These are phyloP conservation scores for Caenorhabditis auriculariae DNA, from an alignment of 2,888 invertebrate species.

Conservation along the genomic window DNA sequence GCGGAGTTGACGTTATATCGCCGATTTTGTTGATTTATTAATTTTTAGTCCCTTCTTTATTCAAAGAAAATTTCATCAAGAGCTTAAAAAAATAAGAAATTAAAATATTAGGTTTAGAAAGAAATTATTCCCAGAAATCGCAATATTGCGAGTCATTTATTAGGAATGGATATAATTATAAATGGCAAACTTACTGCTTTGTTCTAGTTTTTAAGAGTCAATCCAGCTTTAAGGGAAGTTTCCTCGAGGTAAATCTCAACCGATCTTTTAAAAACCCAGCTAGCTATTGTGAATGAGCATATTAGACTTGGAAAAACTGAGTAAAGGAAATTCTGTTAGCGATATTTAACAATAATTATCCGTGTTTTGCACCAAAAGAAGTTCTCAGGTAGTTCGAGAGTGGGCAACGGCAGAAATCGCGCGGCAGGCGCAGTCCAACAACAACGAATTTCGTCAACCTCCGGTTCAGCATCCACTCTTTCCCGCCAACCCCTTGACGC, in stretches of 20 bases:
- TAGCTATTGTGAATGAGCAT: slow-evolving; percentile 18
- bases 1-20: no score
- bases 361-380: no score
- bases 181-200: no score
- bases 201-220: no score
- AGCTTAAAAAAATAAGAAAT: slow-evolving; percentile 21
- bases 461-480: slow-evolving; percentile 21
- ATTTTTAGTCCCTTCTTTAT: slow-evolving; percentile 2
- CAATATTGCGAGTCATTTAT: no score
- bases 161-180: no score
- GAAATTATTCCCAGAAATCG: no score
- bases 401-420: slow-evolving; percentile 28
- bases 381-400: slow-evolving; percentile 21
- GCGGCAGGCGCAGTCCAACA: not conserved
- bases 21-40: slow-evolving; percentile 9
- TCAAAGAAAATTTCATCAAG: slow-evolving; percentile 10
- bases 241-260: no score
- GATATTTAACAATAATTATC: no score
- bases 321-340: not conserved
- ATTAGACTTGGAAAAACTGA: not conserved
- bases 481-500: slow-evolving; percentile 8
- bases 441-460: not conserved
- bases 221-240: no score
- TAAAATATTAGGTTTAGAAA: slow-evolving; percentile 3
- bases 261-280: no score